Evolutionary conservation across 2,888 invertebrate species (phyloP).

Genomic region (Acleris cristana): DNA sequence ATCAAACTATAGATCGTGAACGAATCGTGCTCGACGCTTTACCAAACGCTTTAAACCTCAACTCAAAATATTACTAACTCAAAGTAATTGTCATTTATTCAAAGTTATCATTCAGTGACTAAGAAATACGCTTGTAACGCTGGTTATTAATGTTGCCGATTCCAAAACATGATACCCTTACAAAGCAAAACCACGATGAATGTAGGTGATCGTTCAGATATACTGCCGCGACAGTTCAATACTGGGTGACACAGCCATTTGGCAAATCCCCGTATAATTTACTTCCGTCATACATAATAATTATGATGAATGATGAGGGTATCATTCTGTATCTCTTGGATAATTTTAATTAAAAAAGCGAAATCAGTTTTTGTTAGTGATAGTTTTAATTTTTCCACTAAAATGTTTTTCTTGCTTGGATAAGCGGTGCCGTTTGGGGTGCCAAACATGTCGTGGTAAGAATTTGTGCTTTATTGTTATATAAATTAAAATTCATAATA

Average conservation of each 20-base stretch:
- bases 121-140: conserved; percentile 26
- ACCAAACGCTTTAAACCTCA: not conserved
- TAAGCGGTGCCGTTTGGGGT: too few species aligned
- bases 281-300: too few species aligned
- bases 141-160: conserved; percentile 24
- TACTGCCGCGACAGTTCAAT: not conserved
- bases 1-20: conserved; percentile 2
- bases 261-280: conserved; percentile 1
- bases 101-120: conserved; percentile 20
- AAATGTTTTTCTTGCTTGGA: too few species aligned
- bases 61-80: not conserved
- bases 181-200: conserved; percentile 24
- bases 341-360: too few species aligned
- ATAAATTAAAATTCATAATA: too few species aligned
- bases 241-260: conserved; percentile 23
- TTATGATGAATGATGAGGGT: too few species aligned
- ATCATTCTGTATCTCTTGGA: too few species aligned
- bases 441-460: too few species aligned
- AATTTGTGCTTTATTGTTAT: too few species aligned
- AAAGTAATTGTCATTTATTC: not conserved
- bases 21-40: not conserved
- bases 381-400: too few species aligned
- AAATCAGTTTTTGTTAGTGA: too few species aligned
- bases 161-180: conserved; percentile 27
- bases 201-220: conserved; percentile 24